Evolutionary conservation across 1,140 invertebrate species (phyloP), one percentile per base, ranked within the genome.

Genomic region (Aphidius gifuensis): DNA sequence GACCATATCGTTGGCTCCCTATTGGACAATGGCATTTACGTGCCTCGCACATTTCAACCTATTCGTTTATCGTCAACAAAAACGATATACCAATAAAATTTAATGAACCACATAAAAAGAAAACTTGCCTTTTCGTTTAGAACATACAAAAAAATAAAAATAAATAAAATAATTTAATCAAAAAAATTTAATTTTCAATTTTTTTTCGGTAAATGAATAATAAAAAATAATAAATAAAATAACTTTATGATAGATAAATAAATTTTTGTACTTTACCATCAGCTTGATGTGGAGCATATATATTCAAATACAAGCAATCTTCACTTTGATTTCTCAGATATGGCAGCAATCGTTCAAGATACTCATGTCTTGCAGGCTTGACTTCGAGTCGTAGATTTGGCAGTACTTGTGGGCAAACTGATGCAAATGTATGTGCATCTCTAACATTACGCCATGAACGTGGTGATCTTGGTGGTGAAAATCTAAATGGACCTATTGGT

Each of bases 291-390:
- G 95, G 94, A n/a, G 92, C 87, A 73, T 95, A 97, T 61, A 98
- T 88, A 77, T 97, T 97, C 55, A 98, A 83, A 74, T 94, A 94
- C 7, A 97, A 80, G 73, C 95, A 98, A 78, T 98, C 94, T 81
- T 97, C 95, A 56, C 86, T 91, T 78, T 96, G 90, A 66, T 93
- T 87, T 55, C 80, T 83, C 38, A 97, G 80, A 70, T 87, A 88
- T 0, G 88, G 87, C 55, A 89, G 73, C n/a, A 93, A 77, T 57
- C 85, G 82, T 64, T 84, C 83, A 61, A 93, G 80, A 69, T 91
- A 88, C 60, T 87, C 84, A 67, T 87, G 86, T 45, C 91, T 82
- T 8, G 85, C 87, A 9, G 84, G 80, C 64, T 88, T 88, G 53
- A 84, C 79, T 32, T 82, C 83, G 60, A 83, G 83, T 38, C 78